Evolutionary conservation across 2,888 invertebrate species (phyloP).

Genomic region (Metallyticus violacea): DNA sequence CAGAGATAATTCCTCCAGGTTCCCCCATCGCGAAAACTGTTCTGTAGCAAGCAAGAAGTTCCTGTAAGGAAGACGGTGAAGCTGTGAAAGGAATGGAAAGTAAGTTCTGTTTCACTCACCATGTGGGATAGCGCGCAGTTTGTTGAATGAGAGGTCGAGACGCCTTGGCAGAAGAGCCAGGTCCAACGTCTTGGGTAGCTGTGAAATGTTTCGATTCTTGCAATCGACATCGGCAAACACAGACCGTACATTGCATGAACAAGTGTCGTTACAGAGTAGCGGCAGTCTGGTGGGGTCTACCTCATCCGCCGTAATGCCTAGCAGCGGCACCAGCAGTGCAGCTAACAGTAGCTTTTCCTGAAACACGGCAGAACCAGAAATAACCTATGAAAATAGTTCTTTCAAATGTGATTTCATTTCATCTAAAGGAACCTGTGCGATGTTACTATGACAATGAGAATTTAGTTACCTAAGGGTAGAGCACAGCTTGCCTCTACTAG

Average conservation of each 20-base stretch:
- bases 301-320: neutral
- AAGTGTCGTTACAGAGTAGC: neutral
- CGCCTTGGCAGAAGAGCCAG: neutral
- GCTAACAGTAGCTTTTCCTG: neutral
- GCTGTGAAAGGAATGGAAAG: neutral
- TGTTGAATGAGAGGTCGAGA: conserved; percentile 13
- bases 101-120: neutral
- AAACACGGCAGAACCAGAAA: no score
- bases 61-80: neutral
- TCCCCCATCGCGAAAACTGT: neutral
- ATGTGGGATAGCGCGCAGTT: neutral
- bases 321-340: neutral
- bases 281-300: neutral
- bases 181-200: neutral
- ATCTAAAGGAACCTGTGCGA: no score
- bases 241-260: neutral
- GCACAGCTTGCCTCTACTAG: no score
- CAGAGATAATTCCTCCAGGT: conserved; percentile 3
- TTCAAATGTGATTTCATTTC: no score
- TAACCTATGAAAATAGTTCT: no score
- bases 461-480: no score
- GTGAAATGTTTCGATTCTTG: neutral
- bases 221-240: neutral
- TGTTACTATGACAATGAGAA: no score
- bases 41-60: neutral